Evolutionary conservation across 2,888 invertebrate species (phyloP), one percentile per base, ranked within the genome.

Genomic region (Metallyticus violacea): DNA sequence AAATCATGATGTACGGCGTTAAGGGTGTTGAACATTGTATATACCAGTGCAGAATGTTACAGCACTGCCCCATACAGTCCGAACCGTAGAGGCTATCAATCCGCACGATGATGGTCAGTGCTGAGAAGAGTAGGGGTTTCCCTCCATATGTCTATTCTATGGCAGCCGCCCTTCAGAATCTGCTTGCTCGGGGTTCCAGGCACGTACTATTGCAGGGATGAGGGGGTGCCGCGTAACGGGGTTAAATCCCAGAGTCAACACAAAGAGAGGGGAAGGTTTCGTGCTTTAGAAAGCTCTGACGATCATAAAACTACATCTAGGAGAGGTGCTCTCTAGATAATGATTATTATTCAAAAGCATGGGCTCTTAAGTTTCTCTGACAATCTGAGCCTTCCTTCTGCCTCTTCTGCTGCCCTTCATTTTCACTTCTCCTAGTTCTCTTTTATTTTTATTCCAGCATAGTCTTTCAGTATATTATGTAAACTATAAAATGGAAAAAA

Each of bases 231-330:
- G n/a, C 77, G 28, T 77, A 83, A 77, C 83, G 29, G 29, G 28
- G 77, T 29, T 83, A 77, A 83, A 83, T 83, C 83, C 83, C 28
- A 26, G 6, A 27, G 83, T 77, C 77, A 83, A 83, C 83, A 83
- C 15, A 77, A 77, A 30, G 30, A 26, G 40, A 62, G 40, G 40
- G 40, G 40, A 15, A 62, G 40, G 40, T 62, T 62, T 62, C 40
- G 40, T 62, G 40, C 40, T 62, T 15, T 62, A 62, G 40, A 62
- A 62, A 62, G 40, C 40, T 62, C 22, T 62, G 40, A 62, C 40
- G 40, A 62, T 62, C 40, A 62, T 62, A 62, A 62, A 62, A 62
- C 40, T 62, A 22, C 40, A 62, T 62, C 40, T 15, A 62, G 40
- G 6, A 62, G 40, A 62, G 40, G 40, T 1, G 40, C 40, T 62